A percentile compares a stretch with the other conserved stretches of the same genome.
Conservation (phyloP, 92 coral and sea anemone genomes). For the Phymanthus crucifer region DNA sequence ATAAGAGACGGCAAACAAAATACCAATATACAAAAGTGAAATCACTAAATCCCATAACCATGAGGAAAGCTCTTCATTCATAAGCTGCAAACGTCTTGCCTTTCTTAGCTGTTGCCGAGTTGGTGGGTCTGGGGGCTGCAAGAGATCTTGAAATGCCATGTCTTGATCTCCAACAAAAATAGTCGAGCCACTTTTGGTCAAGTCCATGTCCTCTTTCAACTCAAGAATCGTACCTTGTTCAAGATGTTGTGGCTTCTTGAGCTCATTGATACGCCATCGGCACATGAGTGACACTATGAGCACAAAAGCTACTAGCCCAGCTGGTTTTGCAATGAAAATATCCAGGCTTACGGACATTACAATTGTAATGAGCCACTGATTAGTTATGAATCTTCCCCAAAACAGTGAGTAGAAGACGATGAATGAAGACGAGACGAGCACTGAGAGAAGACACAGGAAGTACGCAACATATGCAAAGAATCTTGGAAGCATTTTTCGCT, state of each 20-base stretch:
- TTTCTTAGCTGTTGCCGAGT: slow-evolving; percentile 33
- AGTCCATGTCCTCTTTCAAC: slow-evolving; percentile 16
- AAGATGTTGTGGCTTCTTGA: neutral
- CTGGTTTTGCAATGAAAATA: slow-evolving; percentile 49
- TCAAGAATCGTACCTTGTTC: slow-evolving; percentile 1
- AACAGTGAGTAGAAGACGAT: slow-evolving; percentile 51
- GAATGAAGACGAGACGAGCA: slow-evolving; percentile 36
- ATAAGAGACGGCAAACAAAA: slow-evolving; percentile 40
- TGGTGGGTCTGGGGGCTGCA: slow-evolving; percentile 46
- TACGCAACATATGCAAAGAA: slow-evolving; percentile 39
- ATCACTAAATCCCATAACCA: slow-evolving; percentile 45
- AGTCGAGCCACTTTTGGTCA: neutral
- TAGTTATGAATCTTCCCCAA: slow-evolving; percentile 53
- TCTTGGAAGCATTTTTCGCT: slow-evolving; percentile 34
- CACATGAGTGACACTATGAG: slow-evolving; percentile 8
- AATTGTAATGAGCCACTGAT: slow-evolving; percentile 50
- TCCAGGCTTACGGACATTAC: slow-evolving; percentile 45
- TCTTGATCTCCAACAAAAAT: neutral
- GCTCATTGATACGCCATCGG: slow-evolving; percentile 7
- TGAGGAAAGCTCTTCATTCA: slow-evolving; percentile 25
- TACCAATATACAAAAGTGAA: slow-evolving; percentile 37
- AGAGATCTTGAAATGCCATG: neutral
- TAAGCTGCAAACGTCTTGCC: slow-evolving; percentile 32
- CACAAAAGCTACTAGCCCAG: slow-evolving; percentile 24
- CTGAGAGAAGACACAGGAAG: slow-evolving; percentile 41